Conservation (phyloP, 1,140 invertebrate species). For the Homalodisca vitripennis region DNA sequence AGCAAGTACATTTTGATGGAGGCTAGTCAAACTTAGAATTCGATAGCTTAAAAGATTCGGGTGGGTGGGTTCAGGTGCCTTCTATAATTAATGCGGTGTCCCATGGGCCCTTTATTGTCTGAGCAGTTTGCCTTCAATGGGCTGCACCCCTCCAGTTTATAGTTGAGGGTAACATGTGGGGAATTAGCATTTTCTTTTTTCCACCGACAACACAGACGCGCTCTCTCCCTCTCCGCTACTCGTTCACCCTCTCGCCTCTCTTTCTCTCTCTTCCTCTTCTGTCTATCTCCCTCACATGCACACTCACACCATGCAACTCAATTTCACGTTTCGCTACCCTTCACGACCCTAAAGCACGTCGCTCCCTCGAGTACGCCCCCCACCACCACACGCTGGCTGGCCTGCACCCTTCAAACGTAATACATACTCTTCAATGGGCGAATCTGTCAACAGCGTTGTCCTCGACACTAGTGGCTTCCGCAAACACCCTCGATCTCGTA, state of each 20-base stretch:
- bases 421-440: constrained; percentile 20
- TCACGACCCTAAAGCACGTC: constrained; percentile 33
- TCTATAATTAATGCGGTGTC: constrained; percentile 26
- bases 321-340: constrained; percentile 36
- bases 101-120: constrained; percentile 23
- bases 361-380: constrained; percentile 14
- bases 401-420: background rate
- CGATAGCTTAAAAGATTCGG: constrained; percentile 10
- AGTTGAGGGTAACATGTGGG: constrained; percentile 38
- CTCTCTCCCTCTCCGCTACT: constrained; percentile 10
- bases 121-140: background rate
- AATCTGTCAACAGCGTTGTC: constrained; percentile 14
- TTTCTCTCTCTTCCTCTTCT: background rate
- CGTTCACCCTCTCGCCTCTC: constrained; percentile 22
- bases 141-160: constrained; percentile 21
- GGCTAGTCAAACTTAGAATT: background rate
- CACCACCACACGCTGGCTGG: background rate
- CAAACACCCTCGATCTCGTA: no score
- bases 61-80: constrained; percentile 24
- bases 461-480: no score
- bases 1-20: no score
- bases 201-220: constrained; percentile 12
- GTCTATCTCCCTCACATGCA: constrained; percentile 14
- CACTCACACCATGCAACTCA: constrained; percentile 33
- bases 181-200: constrained; percentile 39